Conservation (phyloP, 1,140 invertebrate genomes). For the Acromyrmex charruanus region DNA sequence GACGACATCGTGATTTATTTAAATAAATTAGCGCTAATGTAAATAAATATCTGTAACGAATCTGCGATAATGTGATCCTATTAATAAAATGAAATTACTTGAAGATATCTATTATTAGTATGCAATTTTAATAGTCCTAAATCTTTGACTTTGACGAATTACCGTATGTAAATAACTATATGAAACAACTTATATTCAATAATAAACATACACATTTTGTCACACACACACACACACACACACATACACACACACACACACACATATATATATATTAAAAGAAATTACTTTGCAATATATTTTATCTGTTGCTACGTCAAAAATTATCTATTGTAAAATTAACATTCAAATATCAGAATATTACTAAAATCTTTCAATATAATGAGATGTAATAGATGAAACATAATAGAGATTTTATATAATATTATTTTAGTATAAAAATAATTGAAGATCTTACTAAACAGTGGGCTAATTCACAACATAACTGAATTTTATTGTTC, state of each 20-base stretch:
- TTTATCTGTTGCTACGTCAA: not conserved
- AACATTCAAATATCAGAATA: not conserved
- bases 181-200: not conserved
- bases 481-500: too few species aligned
- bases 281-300: not conserved
- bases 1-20: slow-evolving; percentile 79
- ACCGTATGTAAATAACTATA: not conserved
- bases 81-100: slow-evolving; percentile 80
- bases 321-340: not conserved
- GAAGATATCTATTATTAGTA: slow-evolving; percentile 16
- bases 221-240: not conserved
- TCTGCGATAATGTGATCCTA: slow-evolving; percentile 80
- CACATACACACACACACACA: too few species aligned
- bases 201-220: slow-evolving; percentile 3
- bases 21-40: slow-evolving; percentile 80
- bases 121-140: slow-evolving; percentile 7
- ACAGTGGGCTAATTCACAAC: too few species aligned
- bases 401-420: not conserved
- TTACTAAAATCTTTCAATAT: slow-evolving; percentile 5
- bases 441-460: too few species aligned
- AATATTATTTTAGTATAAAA: not conserved
- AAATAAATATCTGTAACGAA: slow-evolving; percentile 79
- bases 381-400: not conserved
- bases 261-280: not conserved
- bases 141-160: not conserved